Conservation (phyloP, 2,888 invertebrate species). For the Uloborus plumipes region DNA sequence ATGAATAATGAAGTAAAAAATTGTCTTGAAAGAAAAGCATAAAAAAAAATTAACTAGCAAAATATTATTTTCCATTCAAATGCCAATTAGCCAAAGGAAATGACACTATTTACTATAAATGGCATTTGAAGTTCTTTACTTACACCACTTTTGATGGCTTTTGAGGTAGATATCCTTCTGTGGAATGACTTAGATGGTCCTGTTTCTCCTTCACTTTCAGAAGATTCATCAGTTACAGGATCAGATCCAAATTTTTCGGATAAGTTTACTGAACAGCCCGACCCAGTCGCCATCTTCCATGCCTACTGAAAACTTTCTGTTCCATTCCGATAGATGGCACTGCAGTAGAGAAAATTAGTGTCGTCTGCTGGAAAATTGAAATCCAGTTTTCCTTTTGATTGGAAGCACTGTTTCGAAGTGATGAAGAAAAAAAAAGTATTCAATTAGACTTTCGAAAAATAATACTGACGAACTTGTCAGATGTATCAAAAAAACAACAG, state of each 20-base stretch:
- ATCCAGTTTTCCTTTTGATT: neutral
- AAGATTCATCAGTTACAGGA: slow-evolving; percentile 75
- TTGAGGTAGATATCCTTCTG: slow-evolving; percentile 85
- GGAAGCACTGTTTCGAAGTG: too few species aligned
- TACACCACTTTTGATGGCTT: slow-evolving; percentile 85
- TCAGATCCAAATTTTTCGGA: slow-evolving; percentile 63
- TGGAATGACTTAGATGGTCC: slow-evolving; percentile 83
- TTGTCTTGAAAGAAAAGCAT: too few species aligned
- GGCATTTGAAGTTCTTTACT: slow-evolving; percentile 70
- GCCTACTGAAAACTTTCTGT: slow-evolving; percentile 39
- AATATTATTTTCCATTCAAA: too few species aligned
- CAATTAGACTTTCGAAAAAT: too few species aligned
- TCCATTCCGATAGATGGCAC: slow-evolving; percentile 45
- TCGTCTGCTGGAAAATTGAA: slow-evolving; percentile 41
- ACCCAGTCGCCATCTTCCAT: slow-evolving; percentile 65
- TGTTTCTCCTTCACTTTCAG: slow-evolving; percentile 87
- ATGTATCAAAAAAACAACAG: too few species aligned
- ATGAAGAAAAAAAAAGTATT: too few species aligned
- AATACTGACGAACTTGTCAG: too few species aligned
- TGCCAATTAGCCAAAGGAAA: neutral
- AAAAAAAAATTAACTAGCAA: too few species aligned
- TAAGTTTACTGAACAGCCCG: slow-evolving; percentile 48
- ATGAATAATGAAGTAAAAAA: too few species aligned
- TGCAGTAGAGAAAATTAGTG: slow-evolving; percentile 5
- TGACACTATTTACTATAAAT: neutral